Evolutionary conservation across 2,797 vertebrate genomes (phyloP).

Genomic region (Acomys russatus): DNA sequence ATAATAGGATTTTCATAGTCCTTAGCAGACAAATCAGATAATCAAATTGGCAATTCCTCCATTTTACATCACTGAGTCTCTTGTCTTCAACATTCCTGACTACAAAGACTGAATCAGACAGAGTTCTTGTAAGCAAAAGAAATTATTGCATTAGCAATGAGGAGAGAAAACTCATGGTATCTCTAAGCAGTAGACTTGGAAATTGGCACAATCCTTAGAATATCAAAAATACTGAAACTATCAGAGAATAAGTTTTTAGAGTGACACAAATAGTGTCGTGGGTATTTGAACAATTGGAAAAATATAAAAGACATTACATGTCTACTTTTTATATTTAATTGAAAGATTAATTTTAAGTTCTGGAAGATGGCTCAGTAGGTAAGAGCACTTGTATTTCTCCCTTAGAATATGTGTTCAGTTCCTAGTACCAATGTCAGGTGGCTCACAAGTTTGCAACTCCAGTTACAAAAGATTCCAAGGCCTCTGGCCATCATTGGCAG

Average conservation of each 20-base stretch:
- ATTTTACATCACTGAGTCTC: not conserved
- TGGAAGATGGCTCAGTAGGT: not conserved
- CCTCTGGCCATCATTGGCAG: not conserved
- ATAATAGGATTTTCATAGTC: constrained; percentile 41
- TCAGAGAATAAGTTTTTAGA: not conserved
- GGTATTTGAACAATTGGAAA: not conserved
- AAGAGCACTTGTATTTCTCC: not conserved
- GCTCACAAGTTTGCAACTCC: not conserved
- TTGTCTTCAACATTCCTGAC: not conserved
- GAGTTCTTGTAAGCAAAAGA: constrained; percentile 19
- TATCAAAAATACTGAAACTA: not conserved
- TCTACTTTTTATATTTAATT: not conserved
- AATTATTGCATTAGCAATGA: not conserved
- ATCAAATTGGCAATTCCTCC: constrained; percentile 50
- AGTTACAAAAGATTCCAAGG: not conserved
- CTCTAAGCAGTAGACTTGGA: not conserved
- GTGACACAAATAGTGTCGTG: not conserved
- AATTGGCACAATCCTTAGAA: not conserved
- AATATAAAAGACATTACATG: not conserved
- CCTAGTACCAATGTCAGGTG: too few relatives aligned
- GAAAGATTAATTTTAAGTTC: not conserved
- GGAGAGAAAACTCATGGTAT: not conserved
- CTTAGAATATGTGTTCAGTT: not conserved
- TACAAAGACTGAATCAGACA: constrained; percentile 17
- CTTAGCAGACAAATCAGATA: constrained; percentile 31